These are phyloP conservation scores for Morone chrysops DNA, from an alignment of 2,113 vertebrate species.

Conservation along the genomic window DNA sequence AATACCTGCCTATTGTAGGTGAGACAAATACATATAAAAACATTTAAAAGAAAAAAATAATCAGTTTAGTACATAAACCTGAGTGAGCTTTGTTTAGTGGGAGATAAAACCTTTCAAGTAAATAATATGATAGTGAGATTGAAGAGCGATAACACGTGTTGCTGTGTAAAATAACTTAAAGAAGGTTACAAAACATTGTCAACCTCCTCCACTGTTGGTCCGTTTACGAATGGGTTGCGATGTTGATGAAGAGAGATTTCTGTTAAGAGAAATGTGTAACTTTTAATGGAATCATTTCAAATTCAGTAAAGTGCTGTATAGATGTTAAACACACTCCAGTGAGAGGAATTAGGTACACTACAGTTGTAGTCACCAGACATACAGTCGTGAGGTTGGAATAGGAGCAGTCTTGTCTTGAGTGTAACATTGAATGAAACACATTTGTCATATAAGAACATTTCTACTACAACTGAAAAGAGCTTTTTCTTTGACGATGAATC, in stretches of 20 bases:
- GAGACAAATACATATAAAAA: background rate
- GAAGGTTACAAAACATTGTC: background rate
- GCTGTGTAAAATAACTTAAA: background rate
- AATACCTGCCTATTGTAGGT: background rate
- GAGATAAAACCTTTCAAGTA: background rate
- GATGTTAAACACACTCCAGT: background rate
- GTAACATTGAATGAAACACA: background rate
- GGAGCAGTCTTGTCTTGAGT: background rate
- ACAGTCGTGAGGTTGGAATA: background rate
- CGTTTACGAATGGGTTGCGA: too few species aligned
- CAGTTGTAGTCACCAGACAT: background rate
- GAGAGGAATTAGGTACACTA: background rate
- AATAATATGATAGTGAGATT: background rate
- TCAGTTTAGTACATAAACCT: background rate
- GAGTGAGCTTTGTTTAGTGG: background rate
- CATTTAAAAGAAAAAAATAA: background rate
- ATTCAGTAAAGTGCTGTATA: background rate
- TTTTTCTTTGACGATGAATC: background rate
- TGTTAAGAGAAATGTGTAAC: background rate
- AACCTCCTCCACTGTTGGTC: background rate
- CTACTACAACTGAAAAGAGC: background rate
- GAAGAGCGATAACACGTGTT: background rate
- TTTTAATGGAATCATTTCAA: background rate
- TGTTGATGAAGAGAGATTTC: background rate
- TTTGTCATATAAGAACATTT: background rate